Evolutionary conservation across 2,797 vertebrate genomes (phyloP), one percentile per base, ranked within the genome.

Genomic region (Rhinella marina): DNA sequence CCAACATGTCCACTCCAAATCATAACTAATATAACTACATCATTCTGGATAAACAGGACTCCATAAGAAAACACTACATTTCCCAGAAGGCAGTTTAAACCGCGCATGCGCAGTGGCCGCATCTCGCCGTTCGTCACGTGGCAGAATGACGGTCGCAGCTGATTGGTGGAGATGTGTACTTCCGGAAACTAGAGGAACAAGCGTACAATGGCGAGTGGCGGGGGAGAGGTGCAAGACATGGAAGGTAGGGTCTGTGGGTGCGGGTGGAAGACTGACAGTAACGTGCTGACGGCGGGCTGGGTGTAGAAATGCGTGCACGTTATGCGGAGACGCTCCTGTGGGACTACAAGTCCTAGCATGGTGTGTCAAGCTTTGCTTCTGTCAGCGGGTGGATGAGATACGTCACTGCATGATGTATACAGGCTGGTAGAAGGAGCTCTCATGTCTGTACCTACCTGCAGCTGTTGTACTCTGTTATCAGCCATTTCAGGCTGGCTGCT

Each of bases 161-260:
- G 72, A 83, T 82, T 86, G 88, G 84, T 61, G 56, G 61, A 25
- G 25, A 16, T 10, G 14, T 11, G 21, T 25, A n/a, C 73, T 90
- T 85, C 85, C 82, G 86, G 88, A 73, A 66, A 85, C 92, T 93
- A 91, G 91, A 94, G 93, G 91, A 87, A 87, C 92, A 94, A 93
- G 91, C 81, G 90, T 90, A 89, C 48, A 81, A 97, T 97, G 96
- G 96, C 96, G 92, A 93, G 95, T 88, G 88, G 94, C 91, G 94
- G 92, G 82, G 95, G 94, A 93, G 70, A 89, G 19, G 94, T 93
- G 80, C 96, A 96, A 92, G 96, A 96, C 88, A 97, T 97, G 96
- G 96, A 96, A 95, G 96, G 96, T 96, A 90, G 90, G 88, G 13
- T 90, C 62, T 0, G 23, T 41, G 82, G 29, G 11, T 16, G 23